phyloP scores from a whole-genome alignment of 2,888 invertebrate species.

The Parnassius glacialis region DNA sequence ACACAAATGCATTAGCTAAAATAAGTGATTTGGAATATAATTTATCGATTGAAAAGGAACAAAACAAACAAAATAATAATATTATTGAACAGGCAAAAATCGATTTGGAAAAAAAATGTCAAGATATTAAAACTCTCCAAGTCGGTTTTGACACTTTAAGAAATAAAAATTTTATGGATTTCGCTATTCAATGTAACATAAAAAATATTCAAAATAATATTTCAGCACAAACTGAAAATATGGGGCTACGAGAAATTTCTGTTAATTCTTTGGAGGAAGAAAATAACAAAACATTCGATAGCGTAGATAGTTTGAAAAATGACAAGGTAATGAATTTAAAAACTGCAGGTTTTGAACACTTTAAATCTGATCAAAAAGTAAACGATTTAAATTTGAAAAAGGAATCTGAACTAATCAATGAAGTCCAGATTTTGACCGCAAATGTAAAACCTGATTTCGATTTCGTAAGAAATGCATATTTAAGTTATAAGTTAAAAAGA shows the following conservation, averaged over 20 bases:
- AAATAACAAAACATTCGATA: slow-evolving; percentile 3
- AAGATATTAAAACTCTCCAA: slow-evolving; percentile 47
- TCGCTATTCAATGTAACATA: slow-evolving; percentile 17
- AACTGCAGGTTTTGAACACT: slow-evolving; percentile 22
- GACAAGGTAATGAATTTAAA: slow-evolving; percentile 3
- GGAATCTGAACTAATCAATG: slow-evolving; percentile 40
- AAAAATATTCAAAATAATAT: slow-evolving; percentile 11
- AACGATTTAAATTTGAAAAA: slow-evolving; percentile 32
- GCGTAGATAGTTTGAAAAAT: not conserved
- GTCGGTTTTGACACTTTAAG: slow-evolving; percentile 42
- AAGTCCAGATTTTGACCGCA: slow-evolving; percentile 55
- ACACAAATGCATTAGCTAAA: slow-evolving; percentile 46
- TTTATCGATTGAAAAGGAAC: slow-evolving; percentile 35
- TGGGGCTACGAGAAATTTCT: not conserved
- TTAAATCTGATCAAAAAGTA: slow-evolving; percentile 25
- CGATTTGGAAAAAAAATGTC: slow-evolving; percentile 45
- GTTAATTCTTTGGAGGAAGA: slow-evolving; percentile 3
- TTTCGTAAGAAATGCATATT: slow-evolving; percentile 48
- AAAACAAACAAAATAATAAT: slow-evolving; percentile 38
- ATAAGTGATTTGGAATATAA: slow-evolving; percentile 47
- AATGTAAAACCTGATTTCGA: slow-evolving; percentile 50
- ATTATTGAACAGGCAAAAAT: slow-evolving; percentile 40
- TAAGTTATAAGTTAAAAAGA: slow-evolving; percentile 55
- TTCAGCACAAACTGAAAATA: slow-evolving; percentile 42
- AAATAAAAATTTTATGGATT: slow-evolving; percentile 35